A percentile compares a stretch with the other conserved stretches of the same genome.
Evolutionary conservation across 2,888 invertebrate species (phyloP).

Genomic region (Drosophila nr. medialis): DNA sequence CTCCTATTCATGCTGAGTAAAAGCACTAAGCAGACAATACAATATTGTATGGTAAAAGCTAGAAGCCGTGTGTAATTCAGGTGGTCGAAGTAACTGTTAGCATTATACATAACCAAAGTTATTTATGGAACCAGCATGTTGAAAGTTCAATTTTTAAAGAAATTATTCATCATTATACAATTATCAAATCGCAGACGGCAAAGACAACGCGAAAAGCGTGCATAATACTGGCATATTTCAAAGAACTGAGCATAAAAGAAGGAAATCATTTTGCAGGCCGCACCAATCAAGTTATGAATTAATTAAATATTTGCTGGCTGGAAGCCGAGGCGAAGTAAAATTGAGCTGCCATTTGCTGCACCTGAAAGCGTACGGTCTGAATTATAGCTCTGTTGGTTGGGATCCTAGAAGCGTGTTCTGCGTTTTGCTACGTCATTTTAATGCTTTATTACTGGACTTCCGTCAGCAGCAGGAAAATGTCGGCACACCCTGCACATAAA

Average conservation of each 20-base stretch:
- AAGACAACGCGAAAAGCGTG: neutral
- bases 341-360: conserved; percentile 17
- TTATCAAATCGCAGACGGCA: neutral
- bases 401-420: conserved; percentile 49
- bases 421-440: conserved; percentile 74
- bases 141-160: conserved; percentile 59
- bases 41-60: neutral
- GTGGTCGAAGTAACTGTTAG: conserved; percentile 55
- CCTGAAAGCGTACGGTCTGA: conserved; percentile 16
- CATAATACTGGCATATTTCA: neutral
- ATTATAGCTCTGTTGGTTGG: neutral
- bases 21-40: conserved; percentile 5
- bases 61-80: conserved; percentile 30
- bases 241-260: conserved; percentile 2
- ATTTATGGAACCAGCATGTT: conserved; percentile 69
- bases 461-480: conserved; percentile 55
- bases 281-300: conserved; percentile 69
- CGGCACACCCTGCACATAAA: conserved; percentile 12
- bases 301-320: conserved; percentile 76
- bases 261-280: conserved; percentile 46
- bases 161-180: conserved; percentile 32
- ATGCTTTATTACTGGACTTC: conserved; percentile 81
- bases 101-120: conserved; percentile 36
- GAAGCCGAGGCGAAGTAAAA: neutral
- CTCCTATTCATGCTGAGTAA: conserved; percentile 54